Conservation (phyloP, 2,888 invertebrate species). For the Drosophila affinis region DNA sequence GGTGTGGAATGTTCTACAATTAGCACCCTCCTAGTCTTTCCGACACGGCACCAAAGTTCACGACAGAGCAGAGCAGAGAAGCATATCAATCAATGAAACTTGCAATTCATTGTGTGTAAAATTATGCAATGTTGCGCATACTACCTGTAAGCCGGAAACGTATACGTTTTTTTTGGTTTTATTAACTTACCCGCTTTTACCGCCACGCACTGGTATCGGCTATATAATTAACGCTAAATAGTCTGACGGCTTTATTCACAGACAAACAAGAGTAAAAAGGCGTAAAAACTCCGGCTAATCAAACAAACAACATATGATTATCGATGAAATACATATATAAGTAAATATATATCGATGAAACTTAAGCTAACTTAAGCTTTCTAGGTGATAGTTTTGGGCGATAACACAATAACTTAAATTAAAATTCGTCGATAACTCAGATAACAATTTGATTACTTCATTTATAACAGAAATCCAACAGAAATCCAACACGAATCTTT, state of each 20-base stretch:
- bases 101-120: slow-evolving; percentile 41
- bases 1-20: background rate
- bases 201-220: background rate
- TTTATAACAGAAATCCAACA: no score
- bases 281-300: slow-evolving; percentile 1
- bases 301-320: background rate
- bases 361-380: no score
- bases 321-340: no score
- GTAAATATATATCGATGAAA: no score
- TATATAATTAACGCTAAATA: background rate
- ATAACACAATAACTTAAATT: background rate
- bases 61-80: background rate
- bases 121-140: slow-evolving; percentile 33
- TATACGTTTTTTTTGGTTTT: no score
- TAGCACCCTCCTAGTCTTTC: background rate
- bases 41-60: slow-evolving; percentile 24
- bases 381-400: no score
- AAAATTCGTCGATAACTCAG: no score
- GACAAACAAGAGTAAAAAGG: slow-evolving; percentile 2
- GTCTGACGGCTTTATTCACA: slow-evolving; percentile 12
- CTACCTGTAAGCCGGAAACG: background rate
- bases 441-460: no score
- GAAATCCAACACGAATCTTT: slow-evolving; percentile 1
- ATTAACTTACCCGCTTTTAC: slow-evolving; percentile 4
- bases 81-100: slow-evolving; percentile 2